Percentiles rank a stretch among this genome's conserved stretches.
Conservation (phyloP, 2,113 vertebrate genomes). For the Pelusios castaneus region DNA sequence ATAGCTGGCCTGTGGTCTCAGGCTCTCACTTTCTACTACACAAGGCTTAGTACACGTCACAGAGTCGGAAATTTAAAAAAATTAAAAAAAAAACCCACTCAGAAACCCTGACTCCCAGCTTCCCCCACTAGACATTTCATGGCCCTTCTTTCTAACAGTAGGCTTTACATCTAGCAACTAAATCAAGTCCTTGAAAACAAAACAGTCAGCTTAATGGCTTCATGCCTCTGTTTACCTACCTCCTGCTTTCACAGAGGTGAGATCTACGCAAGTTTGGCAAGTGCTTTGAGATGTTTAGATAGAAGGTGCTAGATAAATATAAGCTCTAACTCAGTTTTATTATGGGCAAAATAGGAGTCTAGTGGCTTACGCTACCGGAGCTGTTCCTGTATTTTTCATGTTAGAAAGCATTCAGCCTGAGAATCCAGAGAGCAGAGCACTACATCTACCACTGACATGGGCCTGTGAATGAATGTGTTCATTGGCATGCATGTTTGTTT, state of each 20-base stretch:
- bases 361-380: not conserved
- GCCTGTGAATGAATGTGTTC: constrained; percentile 58
- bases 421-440: constrained; percentile 34
- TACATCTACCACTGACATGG: constrained; percentile 51
- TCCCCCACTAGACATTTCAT: rapidly evolving
- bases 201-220: not conserved
- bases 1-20: too few species aligned
- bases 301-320: not conserved
- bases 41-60: too few species aligned
- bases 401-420: constrained; percentile 12
- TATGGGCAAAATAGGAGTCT: not conserved
- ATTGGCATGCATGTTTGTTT: constrained; percentile 70
- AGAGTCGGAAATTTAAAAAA: not conserved
- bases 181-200: not conserved
- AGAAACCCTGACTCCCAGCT: not conserved
- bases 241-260: not conserved
- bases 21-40: too few species aligned
- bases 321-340: not conserved
- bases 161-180: not conserved
- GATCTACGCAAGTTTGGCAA: not conserved
- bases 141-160: not conserved
- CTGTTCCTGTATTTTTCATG: not conserved
- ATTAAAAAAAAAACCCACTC: too few species aligned
- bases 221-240: not conserved
- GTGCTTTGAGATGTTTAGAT: not conserved